Evolutionary conservation across 2,888 invertebrate species (phyloP), one percentile per base, ranked within the genome.

Genomic region (Caenorhabditis sp.): DNA sequence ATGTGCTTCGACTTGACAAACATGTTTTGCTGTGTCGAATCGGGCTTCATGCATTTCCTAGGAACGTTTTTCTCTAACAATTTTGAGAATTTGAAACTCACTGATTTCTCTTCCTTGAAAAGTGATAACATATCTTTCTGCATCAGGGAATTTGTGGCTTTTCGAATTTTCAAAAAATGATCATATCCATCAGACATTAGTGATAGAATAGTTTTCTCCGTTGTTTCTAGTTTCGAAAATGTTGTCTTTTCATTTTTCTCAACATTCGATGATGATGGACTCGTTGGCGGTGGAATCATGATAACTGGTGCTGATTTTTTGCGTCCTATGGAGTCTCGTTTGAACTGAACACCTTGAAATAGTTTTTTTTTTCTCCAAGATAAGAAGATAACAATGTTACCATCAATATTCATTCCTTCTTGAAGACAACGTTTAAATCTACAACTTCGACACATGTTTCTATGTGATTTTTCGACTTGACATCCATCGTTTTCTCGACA

Each of bases 361-460:
- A 10, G 27, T 27, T 31, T 19, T 23, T 24, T 14, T 4, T 21
- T 6, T 31, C 12, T 36, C 36, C 5, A 36, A 8, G 12, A 36
- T 36, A 12, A 26, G 6, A 31, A 49, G 17, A 62, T 21, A 36
- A 19, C 26, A 55, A 54, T 66, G 65, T 66, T 63, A 82, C 82
- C 76, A 66, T 81, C 70, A 21, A 77, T 77, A 60, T 81, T 79
- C 84, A 85, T 84, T 37, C 84, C 84, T 19, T 79, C 72, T n/a
- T 64, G 58, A 14, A 85, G 49, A 60, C 85, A 85, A 71, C 84
- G 83, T 60, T 75, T 59, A 66, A 72, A 83, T 54, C 85, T 72
- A 63, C 85, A 85, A 43, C 82, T 73, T 49, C 85, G 67, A 62
- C 85, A 85, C 82, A 84, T 83, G 63, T 85, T 85, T 26, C 85